Evolutionary conservation across 2,888 invertebrate genomes (phyloP).

Genomic region (Hololepta plana): DNA sequence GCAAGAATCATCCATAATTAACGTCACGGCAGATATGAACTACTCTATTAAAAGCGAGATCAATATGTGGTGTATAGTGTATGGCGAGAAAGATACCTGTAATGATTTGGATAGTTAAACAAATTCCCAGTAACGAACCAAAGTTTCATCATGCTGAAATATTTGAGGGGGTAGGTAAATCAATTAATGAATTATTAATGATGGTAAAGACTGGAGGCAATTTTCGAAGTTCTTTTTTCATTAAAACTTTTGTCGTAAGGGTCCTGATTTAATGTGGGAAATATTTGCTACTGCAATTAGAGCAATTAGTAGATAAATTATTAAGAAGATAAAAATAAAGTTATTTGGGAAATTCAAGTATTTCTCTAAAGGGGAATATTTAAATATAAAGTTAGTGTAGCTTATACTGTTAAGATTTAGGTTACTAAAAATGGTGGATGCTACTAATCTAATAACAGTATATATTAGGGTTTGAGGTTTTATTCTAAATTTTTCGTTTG

Average conservation of each 20-base stretch:
- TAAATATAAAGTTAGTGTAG: no score
- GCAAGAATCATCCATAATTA: conserved; percentile 48
- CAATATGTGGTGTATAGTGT: conserved; percentile 46
- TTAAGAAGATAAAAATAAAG: conserved; percentile 32
- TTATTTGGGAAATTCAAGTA: conserved; percentile 33
- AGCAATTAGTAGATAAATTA: conserved; percentile 40
- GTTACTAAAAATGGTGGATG: no score
- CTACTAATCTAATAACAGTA: conserved; percentile 9
- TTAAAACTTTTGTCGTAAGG: conserved; percentile 31
- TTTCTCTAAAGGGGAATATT: no score
- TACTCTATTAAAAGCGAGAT: conserved; percentile 44
- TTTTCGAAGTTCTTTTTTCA: conserved; percentile 31
- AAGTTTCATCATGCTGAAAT: conserved; percentile 50
- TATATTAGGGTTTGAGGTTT: conserved; percentile 15
- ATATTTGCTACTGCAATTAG: conserved; percentile 40
- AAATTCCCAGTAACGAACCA: conserved; percentile 44
- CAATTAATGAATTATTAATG: conserved; percentile 37
- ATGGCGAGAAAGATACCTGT: conserved; percentile 51
- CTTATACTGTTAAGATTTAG: no score
- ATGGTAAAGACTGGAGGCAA: conserved; percentile 35
- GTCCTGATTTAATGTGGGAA: conserved; percentile 34
- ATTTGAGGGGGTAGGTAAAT: conserved; percentile 40
- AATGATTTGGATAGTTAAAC: conserved; percentile 44
- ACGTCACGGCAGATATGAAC: conserved; percentile 53
- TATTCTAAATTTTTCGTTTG: conserved; percentile 40